phyloP scores from a whole-genome alignment of 2,888 invertebrate species.

The Euplagia quadripunctaria region DNA sequence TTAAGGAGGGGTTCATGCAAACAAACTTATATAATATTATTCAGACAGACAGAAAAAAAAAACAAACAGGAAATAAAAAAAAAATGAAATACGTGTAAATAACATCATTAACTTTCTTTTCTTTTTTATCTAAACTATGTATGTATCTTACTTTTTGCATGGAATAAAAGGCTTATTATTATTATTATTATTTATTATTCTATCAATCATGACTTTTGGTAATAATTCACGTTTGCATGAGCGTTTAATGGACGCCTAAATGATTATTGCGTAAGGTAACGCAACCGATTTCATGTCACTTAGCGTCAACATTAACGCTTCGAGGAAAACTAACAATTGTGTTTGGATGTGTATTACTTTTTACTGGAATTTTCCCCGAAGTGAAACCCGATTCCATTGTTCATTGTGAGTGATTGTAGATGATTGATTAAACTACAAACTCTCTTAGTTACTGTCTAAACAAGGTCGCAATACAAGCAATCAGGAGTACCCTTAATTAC shows the following conservation, averaged over 20 bases:
- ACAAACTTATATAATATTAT: no score
- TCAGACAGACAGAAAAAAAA: no score
- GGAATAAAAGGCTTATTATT: no score
- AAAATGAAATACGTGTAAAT: no score
- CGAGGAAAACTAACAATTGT: conserved; percentile 4
- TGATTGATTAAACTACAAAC: not conserved
- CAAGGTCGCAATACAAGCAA: not conserved
- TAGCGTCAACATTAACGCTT: not conserved
- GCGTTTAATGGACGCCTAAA: not conserved
- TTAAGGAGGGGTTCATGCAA: no score
- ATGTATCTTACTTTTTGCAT: no score
- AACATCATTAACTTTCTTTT: no score
- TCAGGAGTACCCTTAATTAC: not conserved
- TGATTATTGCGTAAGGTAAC: not conserved
- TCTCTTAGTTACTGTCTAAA: not conserved
- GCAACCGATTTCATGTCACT: not conserved
- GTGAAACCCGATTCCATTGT: not conserved
- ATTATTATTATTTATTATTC: no score
- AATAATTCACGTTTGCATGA: no score
- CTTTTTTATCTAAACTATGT: no score
- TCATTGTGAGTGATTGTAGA: not conserved
- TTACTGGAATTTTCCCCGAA: conserved; percentile 7
- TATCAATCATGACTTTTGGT: no score
- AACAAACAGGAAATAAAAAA: no score
- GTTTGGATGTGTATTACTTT: not conserved